Evolutionary conservation across 1,140 invertebrate species (phyloP).

Genomic region (Anadara kagoshimensis): DNA sequence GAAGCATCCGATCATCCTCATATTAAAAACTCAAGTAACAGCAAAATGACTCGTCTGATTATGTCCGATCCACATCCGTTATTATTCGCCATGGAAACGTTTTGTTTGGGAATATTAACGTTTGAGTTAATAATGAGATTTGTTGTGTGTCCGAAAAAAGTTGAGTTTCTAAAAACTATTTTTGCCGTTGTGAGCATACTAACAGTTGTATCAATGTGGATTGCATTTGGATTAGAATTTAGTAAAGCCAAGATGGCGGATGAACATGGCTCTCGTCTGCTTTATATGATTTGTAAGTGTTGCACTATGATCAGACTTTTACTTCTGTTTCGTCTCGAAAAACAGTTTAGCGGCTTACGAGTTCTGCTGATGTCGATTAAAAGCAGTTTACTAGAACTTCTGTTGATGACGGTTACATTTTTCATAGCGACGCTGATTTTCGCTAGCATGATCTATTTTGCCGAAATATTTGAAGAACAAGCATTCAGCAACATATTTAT

Average conservation of each 20-base stretch:
- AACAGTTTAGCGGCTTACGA: conserved; percentile 30
- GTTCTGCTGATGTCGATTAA: conserved; percentile 57
- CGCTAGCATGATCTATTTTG: conserved; percentile 49
- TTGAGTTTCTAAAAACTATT: conserved; percentile 5
- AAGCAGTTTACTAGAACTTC: conserved; percentile 47
- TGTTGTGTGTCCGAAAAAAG: conserved; percentile 20
- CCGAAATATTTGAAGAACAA: conserved; percentile 34
- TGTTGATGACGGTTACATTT: conserved; percentile 48
- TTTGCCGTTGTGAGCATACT: conserved; percentile 9
- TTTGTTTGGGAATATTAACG: conserved; percentile 23
- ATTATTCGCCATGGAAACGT: conserved; percentile 21
- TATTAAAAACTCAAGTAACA: conserved; percentile 15
- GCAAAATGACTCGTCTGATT: conserved; percentile 22
- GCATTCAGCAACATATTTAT: conserved; percentile 43
- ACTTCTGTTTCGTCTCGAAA: conserved; percentile 24
- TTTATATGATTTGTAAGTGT: conserved; percentile 25
- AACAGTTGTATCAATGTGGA: conserved; percentile 24
- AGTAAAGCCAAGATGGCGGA: conserved; percentile 18
- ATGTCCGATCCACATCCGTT: conserved; percentile 22
- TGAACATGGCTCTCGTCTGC: conserved; percentile 3
- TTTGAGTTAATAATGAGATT: conserved; percentile 19
- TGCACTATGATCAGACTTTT: conserved; percentile 32
- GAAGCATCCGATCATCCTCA: conserved; percentile 18
- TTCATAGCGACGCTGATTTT: conserved; percentile 51
- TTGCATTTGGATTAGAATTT: conserved; percentile 32